Base-by-base conservation (phyloP, 2,113 vertebrate genomes). In the Corynorhinus townsendii region DNA sequence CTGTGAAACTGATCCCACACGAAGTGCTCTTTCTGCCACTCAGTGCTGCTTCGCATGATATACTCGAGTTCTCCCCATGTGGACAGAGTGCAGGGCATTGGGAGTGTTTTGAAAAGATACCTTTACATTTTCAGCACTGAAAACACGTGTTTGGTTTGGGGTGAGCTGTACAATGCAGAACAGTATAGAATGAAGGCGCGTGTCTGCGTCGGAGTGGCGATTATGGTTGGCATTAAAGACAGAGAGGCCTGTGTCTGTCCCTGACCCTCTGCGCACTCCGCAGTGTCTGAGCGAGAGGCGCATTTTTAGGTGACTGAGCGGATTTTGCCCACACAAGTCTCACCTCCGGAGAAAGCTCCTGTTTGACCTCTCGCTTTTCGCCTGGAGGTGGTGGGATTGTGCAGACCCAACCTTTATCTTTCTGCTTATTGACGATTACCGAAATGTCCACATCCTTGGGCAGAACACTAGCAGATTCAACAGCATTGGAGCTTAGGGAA, bases 401-500 rank as follows among this genome's bases (percentile, higher is more conserved):
- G 62, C 64, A 38, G 68, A 66, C 7, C 54, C 87, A 66, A 19
- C 90, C 93, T 97, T 97, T 88, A 93, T 93, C 90, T 96, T 94
- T 96, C 87, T 93, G 87, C 88, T 93, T 95, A 88, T 66, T 85
- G 95, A 49, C 2, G 16, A 88, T 52, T 28, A 71, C 93, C n/a
- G 87, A 73, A 81, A 59, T 97, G 90, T 86, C 95, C 73, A 93
- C 95, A 94, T 96, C 91, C 40, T 95, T 84, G 93, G 71, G 90
- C 94, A 79, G 77, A 82, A 94, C 92, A 91, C 95, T 75, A 81
- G 97, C 47, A 45, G 77, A 94, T 79, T 93, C 90, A 72, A 69
- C 93, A 93, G 92, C 86, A 89, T 35, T 33, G 85, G 82, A 84
- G 95, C 95, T 95, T 96, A 96, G 95, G 95, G 95, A 77, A 85